Conservation (phyloP, 2,888 invertebrate genomes). For the Microctonus hyperodae region DNA sequence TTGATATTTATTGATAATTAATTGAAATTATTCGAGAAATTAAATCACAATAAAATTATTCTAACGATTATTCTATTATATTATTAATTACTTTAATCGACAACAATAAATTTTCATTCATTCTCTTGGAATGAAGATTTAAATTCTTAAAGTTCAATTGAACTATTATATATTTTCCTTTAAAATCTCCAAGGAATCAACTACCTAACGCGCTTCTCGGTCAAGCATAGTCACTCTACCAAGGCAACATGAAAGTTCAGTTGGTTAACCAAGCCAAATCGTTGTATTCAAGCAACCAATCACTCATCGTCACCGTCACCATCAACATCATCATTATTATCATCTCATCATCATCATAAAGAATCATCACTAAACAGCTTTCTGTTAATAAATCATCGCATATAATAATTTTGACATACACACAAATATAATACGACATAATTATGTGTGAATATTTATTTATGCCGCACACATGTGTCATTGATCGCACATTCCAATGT, state of each 20-base stretch:
- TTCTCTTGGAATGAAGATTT: no score
- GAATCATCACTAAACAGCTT: no score
- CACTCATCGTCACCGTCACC: background rate
- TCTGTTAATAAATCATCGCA: no score
- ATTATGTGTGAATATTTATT: background rate
- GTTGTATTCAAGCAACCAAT: background rate
- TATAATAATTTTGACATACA: no score
- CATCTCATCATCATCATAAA: no score
- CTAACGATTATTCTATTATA: no score
- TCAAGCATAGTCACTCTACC: conserved; percentile 53
- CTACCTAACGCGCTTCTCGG: conserved; percentile 35
- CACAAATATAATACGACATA: background rate
- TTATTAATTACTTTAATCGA: no score
- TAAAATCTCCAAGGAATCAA: conserved; percentile 17
- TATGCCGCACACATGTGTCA: conserved; percentile 41
- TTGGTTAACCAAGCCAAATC: conserved; percentile 39
- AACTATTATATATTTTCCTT: background rate
- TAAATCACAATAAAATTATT: no score
- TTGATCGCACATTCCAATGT: conserved; percentile 55
- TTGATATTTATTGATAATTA: no score
- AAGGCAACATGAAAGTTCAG: conserved; percentile 51
- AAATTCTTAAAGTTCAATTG: no score
- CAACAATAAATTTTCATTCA: no score
- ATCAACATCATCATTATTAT: background rate
- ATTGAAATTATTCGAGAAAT: no score